Evolutionary conservation across 2,113 vertebrate species (phyloP), one percentile per base, ranked within the genome.

Genomic region (Calyptommatus sinebrachiatus): DNA sequence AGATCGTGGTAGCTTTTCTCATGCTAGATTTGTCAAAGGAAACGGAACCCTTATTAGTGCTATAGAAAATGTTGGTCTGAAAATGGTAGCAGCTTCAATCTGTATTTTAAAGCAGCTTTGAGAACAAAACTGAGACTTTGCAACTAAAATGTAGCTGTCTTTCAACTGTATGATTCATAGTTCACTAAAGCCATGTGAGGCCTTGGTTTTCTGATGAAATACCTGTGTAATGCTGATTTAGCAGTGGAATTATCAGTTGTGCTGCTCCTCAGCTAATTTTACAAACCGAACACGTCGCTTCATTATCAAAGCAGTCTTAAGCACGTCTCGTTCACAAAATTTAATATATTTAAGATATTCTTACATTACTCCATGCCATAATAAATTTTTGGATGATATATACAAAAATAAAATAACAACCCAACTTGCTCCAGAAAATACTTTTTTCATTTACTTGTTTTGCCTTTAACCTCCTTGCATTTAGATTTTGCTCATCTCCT

Each of bases 271-370:
- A 48, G 65, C 69, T 84, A 67, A 60, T 66, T 82, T 86, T 48
- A 84, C 77, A 84, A 91, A 82, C 18, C 0, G n/a, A 80, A 60
- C 71, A 9, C 26, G 16, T 87, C 85, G 84, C 66, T 48, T 88
- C 73, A 57, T 2, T 21, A 3, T n/a, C 29, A 68, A 61, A 24
- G 28, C 28, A 7, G 16, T 10, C 35, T 5, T 50, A 1, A 69
- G 80, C 75, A 29, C 1, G 60, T 20, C 50, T 35, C 45, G 14
- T 24, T 62, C 11, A 24, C 4, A 1, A 50, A 67, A 26, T 2
- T 18, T 20, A 65, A 66, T 57, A 5, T 57, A 4, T 12, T 57
- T 57, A 57, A 72, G 50, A 29, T 16, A 29, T 29, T 31, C 9
- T 57, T 73, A 35, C 31, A 29, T 31, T 48, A 20, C 8, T 3